Evolutionary conservation across 2,113 vertebrate species (phyloP).

Genomic region (Loxodonta africana): DNA sequence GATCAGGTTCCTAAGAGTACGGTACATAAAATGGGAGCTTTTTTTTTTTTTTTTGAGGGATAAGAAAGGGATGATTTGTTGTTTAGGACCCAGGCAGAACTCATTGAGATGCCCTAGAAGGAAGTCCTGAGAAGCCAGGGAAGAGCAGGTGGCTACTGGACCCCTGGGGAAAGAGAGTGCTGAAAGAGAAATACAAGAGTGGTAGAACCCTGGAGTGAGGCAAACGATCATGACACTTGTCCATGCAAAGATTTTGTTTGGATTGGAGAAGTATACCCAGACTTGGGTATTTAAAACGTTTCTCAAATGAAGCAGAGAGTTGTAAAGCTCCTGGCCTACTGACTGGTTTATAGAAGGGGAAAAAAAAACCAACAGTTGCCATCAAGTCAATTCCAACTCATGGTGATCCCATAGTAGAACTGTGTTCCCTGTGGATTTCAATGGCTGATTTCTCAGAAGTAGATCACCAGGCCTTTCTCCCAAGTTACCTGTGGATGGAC

Average conservation of each 20-base stretch:
- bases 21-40: background rate
- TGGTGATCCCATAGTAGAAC: background rate
- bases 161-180: background rate
- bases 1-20: background rate
- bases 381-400: background rate
- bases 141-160: background rate
- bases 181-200: background rate
- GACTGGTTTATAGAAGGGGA: background rate
- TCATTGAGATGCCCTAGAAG: background rate
- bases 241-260: constrained; percentile 10
- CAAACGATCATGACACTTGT: background rate
- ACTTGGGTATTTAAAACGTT: background rate
- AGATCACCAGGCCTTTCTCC: background rate
- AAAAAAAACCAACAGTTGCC: background rate
- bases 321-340: background rate
- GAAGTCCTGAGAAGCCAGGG: background rate
- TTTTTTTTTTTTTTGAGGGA: background rate
- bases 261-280: background rate
- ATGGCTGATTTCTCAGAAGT: background rate
- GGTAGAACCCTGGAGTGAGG: background rate
- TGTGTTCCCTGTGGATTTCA: background rate
- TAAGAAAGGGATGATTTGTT: background rate
- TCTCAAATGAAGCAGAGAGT: background rate
- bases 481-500: background rate
- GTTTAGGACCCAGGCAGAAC: background rate